Evolutionary conservation across 2,888 invertebrate genomes (phyloP).

Genomic region (Tiliacea aurago): DNA sequence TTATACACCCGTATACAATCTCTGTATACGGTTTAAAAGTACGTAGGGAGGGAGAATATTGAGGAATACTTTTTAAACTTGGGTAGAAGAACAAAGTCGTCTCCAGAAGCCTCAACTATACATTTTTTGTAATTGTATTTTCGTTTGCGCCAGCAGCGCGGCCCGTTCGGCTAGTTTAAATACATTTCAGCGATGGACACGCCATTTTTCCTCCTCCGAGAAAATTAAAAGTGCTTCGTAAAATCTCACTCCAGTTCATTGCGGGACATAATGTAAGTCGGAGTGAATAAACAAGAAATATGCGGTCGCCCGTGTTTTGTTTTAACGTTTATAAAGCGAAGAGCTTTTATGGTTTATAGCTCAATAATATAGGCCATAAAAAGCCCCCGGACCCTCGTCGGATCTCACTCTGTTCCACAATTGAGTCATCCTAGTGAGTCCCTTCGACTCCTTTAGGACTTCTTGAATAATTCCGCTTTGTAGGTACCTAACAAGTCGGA

Average conservation of each 20-base stretch:
- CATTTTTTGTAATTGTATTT: conserved; percentile 36
- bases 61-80: conserved; percentile 40
- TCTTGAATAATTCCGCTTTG: conserved; percentile 78
- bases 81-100: conserved; percentile 29
- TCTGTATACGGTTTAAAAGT: conserved; percentile 42
- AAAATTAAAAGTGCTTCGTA: conserved; percentile 75
- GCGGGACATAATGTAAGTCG: conserved; percentile 75
- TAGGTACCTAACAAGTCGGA: conserved; percentile 71
- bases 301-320: conserved; percentile 83
- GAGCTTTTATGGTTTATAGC: conserved; percentile 87
- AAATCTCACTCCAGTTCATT: conserved; percentile 78
- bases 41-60: conserved; percentile 14
- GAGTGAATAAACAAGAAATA: conserved; percentile 84
- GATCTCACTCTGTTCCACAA: conserved; percentile 80
- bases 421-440: conserved; percentile 81
- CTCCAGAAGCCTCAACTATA: conserved; percentile 29
- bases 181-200: conserved; percentile 59
- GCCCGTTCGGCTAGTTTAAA: conserved; percentile 56
- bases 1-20: conserved; percentile 59
- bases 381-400: conserved; percentile 79
- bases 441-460: conserved; percentile 76
- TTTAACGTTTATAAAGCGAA: conserved; percentile 83
- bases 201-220: conserved; percentile 61
- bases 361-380: conserved; percentile 87
- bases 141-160: conserved; percentile 33